Base-by-base conservation (phyloP, 2,888 invertebrate species). In the Thyatira batis region DNA sequence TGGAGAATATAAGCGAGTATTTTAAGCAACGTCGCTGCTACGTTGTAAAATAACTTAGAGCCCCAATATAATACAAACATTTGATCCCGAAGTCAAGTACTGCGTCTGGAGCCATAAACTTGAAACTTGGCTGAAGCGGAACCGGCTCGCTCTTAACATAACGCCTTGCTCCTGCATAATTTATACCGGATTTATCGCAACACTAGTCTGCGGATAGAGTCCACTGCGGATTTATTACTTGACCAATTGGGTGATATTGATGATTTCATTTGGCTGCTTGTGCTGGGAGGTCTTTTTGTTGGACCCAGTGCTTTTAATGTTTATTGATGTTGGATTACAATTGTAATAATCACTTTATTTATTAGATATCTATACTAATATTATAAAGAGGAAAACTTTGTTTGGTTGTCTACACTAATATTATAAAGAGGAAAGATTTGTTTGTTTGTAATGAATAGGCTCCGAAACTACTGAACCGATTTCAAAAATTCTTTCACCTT, bases 81-180 rank as follows among this genome's bases (percentile, higher is more conserved):
- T 76, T 76, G 76, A 76, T 67, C 73, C 71, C 58, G 52, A 61
- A 78, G 77, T 77, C 76, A 77, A 78, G 67, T 65, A 63, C 61
- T 57, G 61, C 55, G 71, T 65, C 73, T 69, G 65, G 63, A 61
- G 63, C 54, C 28, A 65, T 70, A 77, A 73, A 70, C 64, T 68
- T 68, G 48, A 53, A 52, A 67, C 66, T 65, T 71, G 65, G 68
- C 71, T 68, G 17, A 39, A 39, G 39, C 39, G 39, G 39, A 39
- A 39, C 39, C 17, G 39, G 39, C 39, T 13, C 39, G 39, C 69
- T 73, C 69, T 71, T 72, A 74, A 72, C 70, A 65, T 70, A 62
- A 64, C 63, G 73, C 54, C 67, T 61, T 62, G 60, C 49, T 56
- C 58, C 59, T 78, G 61, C 71, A 78, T 79, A 71, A 75, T 78